These are phyloP conservation scores for Cheilosia soror DNA, from an alignment of 2,888 invertebrate species.

Conservation along the genomic window DNA sequence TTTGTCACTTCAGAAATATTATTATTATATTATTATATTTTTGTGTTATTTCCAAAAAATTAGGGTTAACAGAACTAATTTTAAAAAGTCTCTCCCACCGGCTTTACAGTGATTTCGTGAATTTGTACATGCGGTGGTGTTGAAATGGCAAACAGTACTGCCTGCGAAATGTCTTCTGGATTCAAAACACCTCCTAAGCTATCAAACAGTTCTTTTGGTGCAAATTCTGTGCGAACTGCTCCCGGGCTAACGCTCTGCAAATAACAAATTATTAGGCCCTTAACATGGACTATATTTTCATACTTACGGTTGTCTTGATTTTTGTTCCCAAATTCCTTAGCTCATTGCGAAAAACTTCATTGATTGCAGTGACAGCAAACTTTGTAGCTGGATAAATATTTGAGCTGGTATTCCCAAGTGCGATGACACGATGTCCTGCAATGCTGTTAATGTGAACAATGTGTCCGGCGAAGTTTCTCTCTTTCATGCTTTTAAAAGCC, in stretches of 20 bases:
- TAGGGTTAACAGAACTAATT: conserved; percentile 70
- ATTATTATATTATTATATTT: too few relatives aligned
- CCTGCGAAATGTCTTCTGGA: conserved; percentile 50
- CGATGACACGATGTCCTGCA: conserved; percentile 79
- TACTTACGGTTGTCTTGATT: conserved; percentile 82
- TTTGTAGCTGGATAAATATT: conserved; percentile 82
- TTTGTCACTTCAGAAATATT: too few relatives aligned
- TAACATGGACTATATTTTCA: neutral
- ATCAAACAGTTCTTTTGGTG: conserved; percentile 73
- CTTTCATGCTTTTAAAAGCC: conserved; percentile 84
- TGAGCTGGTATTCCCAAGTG: conserved; percentile 75
- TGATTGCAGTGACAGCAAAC: conserved; percentile 80
- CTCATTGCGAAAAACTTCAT: conserved; percentile 81
- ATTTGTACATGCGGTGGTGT: conserved; percentile 62
- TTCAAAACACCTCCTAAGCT: conserved; percentile 73
- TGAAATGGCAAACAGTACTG: conserved; percentile 50
- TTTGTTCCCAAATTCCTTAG: conserved; percentile 79
- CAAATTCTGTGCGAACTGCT: conserved; percentile 31
- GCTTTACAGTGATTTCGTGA: conserved; percentile 42
- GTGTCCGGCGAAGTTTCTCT: conserved; percentile 80
- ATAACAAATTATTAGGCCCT: neutral
- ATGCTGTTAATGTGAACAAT: conserved; percentile 81
- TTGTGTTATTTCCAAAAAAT: too few relatives aligned
- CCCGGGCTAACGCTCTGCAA: conserved; percentile 61
- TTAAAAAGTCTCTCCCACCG: conserved; percentile 24